These are phyloP conservation scores for Silurus aristotelis DNA, from an alignment of 2,797 vertebrate species.

Conservation along the genomic window DNA sequence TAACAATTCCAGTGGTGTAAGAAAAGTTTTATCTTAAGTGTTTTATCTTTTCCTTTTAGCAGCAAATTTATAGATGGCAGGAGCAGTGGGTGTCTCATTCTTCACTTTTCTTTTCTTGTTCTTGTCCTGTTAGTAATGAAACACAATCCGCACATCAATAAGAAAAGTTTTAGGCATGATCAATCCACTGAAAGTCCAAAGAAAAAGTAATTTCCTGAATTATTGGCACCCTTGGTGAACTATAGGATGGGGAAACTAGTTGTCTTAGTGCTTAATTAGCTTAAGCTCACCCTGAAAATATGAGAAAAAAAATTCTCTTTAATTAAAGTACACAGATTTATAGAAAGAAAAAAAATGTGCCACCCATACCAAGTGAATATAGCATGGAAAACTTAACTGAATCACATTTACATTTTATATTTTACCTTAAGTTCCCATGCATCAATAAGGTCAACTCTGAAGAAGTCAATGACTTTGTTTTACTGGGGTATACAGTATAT, in stretches of 20 bases:
- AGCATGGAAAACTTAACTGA: neutral
- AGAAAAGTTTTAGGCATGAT: slow-evolving; percentile 16
- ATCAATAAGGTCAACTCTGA: neutral
- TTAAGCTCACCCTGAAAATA: neutral
- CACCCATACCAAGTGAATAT: neutral
- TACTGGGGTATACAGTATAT: neutral
- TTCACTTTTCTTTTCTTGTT: slow-evolving; percentile 86
- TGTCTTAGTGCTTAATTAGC: neutral
- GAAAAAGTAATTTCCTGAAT: neutral
- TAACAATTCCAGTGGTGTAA: neutral
- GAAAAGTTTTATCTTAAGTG: too few species aligned
- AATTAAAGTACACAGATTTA: neutral
- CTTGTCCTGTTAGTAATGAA: slow-evolving; percentile 83
- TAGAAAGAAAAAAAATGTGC: neutral
- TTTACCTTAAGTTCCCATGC: neutral
- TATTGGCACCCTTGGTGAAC: neutral
- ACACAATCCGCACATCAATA: neutral
- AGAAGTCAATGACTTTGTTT: neutral
- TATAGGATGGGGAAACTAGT: neutral
- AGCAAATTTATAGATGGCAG: slow-evolving; percentile 93
- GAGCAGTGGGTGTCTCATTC: slow-evolving; percentile 79
- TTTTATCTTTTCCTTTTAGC: slow-evolving; percentile 84
- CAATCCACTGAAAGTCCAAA: neutral
- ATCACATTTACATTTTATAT: neutral
- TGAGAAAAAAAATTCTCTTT: neutral